phyloP scores from a whole-genome alignment of 1,140 invertebrate genomes.

The Macrosteles quadrilineatus region DNA sequence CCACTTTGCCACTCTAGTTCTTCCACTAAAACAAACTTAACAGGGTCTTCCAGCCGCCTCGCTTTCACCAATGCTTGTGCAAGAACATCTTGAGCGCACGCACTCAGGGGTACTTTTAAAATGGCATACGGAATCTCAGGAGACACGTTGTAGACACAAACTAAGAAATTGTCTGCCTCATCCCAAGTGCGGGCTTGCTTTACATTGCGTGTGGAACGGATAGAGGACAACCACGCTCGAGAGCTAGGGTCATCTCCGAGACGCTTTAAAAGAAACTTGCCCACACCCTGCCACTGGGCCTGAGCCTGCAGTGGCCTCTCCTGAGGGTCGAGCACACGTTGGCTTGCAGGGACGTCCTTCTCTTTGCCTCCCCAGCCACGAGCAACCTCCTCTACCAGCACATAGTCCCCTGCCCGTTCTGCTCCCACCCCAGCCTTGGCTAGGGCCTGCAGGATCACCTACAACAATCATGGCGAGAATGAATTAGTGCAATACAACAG shows the following conservation, averaged over 20 bases:
- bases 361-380: constrained; percentile 76
- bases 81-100: constrained; percentile 86
- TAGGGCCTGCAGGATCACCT: constrained; percentile 73
- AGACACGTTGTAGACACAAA: constrained; percentile 93
- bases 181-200: constrained; percentile 67
- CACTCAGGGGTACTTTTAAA: constrained; percentile 75
- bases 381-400: constrained; percentile 87
- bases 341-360: constrained; percentile 62
- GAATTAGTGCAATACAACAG: too few relatives aligned
- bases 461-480: too few relatives aligned
- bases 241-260: constrained; percentile 91
- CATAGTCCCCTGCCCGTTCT: constrained; percentile 75
- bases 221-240: constrained; percentile 85
- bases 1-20: constrained; percentile 77
- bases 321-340: constrained; percentile 79
- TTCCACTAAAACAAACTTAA: constrained; percentile 80
- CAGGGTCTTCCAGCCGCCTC: constrained; percentile 80
- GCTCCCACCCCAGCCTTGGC: constrained; percentile 64
- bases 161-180: constrained; percentile 83
- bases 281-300: constrained; percentile 81
- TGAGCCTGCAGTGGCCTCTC: constrained; percentile 84
- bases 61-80: constrained; percentile 89
- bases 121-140: constrained; percentile 94
- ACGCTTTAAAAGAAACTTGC: constrained; percentile 82
- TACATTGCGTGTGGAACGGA: constrained; percentile 56